Base-by-base conservation (phyloP, 2,113 vertebrate species). In the Prunella himalayana region DNA sequence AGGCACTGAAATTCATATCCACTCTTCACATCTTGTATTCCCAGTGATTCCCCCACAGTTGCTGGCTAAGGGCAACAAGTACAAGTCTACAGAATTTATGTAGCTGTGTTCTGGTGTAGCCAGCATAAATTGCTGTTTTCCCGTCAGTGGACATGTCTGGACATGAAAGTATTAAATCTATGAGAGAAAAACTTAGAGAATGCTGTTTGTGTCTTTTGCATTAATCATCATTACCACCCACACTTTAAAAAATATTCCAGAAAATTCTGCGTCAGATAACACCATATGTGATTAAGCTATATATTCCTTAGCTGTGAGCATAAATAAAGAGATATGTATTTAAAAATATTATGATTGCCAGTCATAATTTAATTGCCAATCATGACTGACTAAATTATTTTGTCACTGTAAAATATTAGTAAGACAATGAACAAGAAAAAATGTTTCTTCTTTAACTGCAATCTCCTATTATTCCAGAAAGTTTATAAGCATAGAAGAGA, bases 91-190 rank as follows among this genome's bases (percentile, higher is more conserved):
- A 94, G 56, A 91, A 68, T 83, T 31, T 33, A 15, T 59, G 27
- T 54, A 79, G 78, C 75, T 95, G 31, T 82, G 20, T n/a, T 89
- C 59, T 75, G 53, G 41, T 71, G 59, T 69, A 92, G 39, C 76
- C 84, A 76, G n/a, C 42, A 57, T 45, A 56, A 94, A 86, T 86
- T 90, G 77, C 61, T 95, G 25, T 86, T 78, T 96, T 95, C 89
- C 53, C 11, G 1, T 73, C 68, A 90, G 7, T 53, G 83, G 88
- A 75, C 97, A 69, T 87, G 96, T 97, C 96, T 92, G 96, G 91
- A 96, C 97, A 59, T 33, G 95, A 28, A 90, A 93, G 61, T 53
- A 83, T 60, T 86, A 95, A 97, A 96, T 93, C 88, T 86, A 39
- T 68, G 20, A 90, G 63, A 90, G 76, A 95, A 97, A 92, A 94